Percentiles rank a stretch among this genome's conserved stretches.
Conservation (phyloP, 2,113 vertebrate genomes). For the Pogonocichla stellata region DNA sequence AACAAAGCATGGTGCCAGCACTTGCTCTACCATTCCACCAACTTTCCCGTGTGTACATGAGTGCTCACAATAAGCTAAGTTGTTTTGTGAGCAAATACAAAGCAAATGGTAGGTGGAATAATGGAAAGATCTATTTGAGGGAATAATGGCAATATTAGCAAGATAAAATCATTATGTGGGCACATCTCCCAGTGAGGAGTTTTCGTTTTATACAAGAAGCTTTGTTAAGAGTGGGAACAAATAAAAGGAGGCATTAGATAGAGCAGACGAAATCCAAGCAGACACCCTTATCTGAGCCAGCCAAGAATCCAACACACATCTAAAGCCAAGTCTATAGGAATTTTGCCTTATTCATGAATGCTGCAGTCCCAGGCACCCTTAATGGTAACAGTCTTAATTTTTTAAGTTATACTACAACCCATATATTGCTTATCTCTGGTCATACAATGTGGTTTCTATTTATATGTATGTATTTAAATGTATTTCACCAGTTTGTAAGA, state of each 20-base stretch:
- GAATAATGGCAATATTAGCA: not conserved
- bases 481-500: constrained; percentile 18
- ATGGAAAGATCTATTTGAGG: not conserved
- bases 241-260: not conserved
- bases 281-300: not conserved
- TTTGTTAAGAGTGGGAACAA: not conserved
- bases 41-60: not conserved
- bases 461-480: not conserved
- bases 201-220: not conserved
- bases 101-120: not conserved
- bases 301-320: not conserved
- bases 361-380: not conserved
- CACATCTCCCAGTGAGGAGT: not conserved
- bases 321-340: not conserved
- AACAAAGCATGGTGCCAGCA: not conserved
- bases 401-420: not conserved
- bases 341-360: not conserved
- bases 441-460: not conserved
- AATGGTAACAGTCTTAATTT: not conserved
- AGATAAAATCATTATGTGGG: not conserved
- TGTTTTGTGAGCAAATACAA: not conserved
- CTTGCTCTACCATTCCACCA: not conserved
- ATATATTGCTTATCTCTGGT: not conserved
- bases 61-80: not conserved
- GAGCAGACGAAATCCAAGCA: not conserved